Conservation (phyloP, 1,140 invertebrate genomes). For the Pseudomyrmex sp. region DNA sequence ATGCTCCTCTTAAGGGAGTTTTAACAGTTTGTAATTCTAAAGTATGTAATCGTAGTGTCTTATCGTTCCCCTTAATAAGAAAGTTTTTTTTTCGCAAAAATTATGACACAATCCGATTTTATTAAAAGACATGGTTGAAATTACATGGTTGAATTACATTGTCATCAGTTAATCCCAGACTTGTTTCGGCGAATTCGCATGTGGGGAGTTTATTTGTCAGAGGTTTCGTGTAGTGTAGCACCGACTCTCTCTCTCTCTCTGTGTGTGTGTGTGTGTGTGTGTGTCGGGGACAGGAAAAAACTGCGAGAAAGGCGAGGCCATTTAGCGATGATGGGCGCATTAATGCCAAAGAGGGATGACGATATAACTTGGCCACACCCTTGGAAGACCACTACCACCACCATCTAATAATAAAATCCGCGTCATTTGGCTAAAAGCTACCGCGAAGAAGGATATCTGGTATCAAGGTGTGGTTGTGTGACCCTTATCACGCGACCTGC, state of each 20-base stretch:
- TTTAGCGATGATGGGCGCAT: conserved; percentile 70
- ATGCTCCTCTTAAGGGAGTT: neutral
- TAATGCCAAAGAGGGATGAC: conserved; percentile 30
- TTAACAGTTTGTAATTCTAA: neutral
- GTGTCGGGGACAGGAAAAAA: neutral
- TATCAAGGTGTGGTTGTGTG: conserved; percentile 80
- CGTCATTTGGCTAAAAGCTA: conserved; percentile 84
- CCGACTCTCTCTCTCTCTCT: conserved; percentile 4
- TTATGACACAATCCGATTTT: no score
- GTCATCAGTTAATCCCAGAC: conserved; percentile 1
- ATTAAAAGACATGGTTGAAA: no score
- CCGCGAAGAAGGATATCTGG: conserved; percentile 74
- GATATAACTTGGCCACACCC: conserved; percentile 71
- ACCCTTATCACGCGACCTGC: conserved; percentile 81
- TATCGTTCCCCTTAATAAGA: no score
- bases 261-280: neutral
- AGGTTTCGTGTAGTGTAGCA: conserved; percentile 43
- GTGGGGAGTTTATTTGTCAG: conserved; percentile 41
- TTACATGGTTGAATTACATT: neutral
- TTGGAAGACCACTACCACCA: conserved; percentile 52
- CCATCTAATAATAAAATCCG: conserved; percentile 82
- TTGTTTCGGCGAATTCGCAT: conserved; percentile 46
- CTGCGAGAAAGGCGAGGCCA: conserved; percentile 72
- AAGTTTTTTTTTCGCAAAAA: no score
- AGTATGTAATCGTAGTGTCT: no score